Base-by-base conservation (phyloP, 2,888 invertebrate genomes). In the Neoascia interrupta region DNA sequence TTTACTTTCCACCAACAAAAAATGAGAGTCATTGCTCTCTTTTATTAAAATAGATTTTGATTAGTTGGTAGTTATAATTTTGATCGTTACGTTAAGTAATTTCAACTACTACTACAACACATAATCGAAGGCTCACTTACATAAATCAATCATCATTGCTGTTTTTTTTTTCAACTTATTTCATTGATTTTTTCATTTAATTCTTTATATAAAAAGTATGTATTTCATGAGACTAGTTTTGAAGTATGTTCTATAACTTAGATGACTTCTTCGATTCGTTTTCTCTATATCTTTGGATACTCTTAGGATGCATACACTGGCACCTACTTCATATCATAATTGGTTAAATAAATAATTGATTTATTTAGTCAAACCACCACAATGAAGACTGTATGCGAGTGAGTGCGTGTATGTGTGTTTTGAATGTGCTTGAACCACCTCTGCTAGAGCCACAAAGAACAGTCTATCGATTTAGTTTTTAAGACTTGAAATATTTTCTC, bases 21-120 rank as follows among this genome's bases (percentile, higher is more conserved):
- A 53, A 26, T 47, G 10, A 21, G 10, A 31, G 31, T 21, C 26
- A 23, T 23, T 28, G 4, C 31, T 26, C 47, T 23, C 28, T 69
- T 31, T 70, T 28, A 23, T 53, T 58, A 5, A 56, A 21, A n/a
- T 70, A 76, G 70, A 39, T 28, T 41, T 31, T 69, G 4, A 28
- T 64, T 75, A 69, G 75, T 63, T 45, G 34, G 75, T 49, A 61
- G 47, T 63, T 58, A 36, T 16, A 19, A 37, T 36, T 75, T 61
- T 54, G 54, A 34, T 69, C 53, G 73, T 74, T 74, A 68, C 54
- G 43, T 60, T 68, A 47, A 58, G 53, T 54, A 43, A 43, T 53
- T 56, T 31, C 8, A 43, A 45, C 63, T 56, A 43, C 51, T 51
- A 21, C 73, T 39, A 68, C 39, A 16, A 19, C 68, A 61, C 63